phyloP scores from a whole-genome alignment of 30 jellyfish, hydroid and myxozoan species.

The Cassiopea andromeda region DNA sequence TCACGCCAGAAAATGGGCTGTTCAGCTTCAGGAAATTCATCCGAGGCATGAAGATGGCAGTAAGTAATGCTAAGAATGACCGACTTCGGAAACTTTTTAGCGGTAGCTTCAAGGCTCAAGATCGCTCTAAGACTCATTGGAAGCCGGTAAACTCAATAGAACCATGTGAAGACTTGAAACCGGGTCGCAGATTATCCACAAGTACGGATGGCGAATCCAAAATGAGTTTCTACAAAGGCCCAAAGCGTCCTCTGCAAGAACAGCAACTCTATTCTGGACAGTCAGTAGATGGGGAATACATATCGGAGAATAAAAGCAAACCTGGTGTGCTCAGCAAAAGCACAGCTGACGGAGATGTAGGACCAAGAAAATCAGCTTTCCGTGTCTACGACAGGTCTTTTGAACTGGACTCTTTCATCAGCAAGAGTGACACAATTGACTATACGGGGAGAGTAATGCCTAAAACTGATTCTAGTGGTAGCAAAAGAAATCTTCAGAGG shows the following conservation, averaged over 20 bases:
- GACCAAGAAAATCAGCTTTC: not conserved
- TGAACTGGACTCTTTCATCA: constrained; percentile 37
- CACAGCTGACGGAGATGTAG: not conserved
- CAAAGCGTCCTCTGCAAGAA: not conserved
- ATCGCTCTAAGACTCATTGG: constrained; percentile 23
- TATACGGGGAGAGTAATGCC: not conserved
- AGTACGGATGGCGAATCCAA: not conserved
- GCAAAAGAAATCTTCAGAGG: not conserved
- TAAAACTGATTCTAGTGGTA: not conserved
- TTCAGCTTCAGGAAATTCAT: constrained; percentile 27
- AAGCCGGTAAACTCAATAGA: not conserved
- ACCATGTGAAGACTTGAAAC: not conserved
- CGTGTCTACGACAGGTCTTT: not conserved
- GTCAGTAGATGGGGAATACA: not conserved
- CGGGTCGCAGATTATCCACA: not conserved
- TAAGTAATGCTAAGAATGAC: constrained; percentile 40
- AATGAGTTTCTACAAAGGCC: not conserved
- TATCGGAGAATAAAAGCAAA: not conserved
- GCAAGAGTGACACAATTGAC: constrained; percentile 43
- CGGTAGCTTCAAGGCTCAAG: constrained; percentile 6
- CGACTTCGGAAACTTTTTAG: constrained; percentile 20
- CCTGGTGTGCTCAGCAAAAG: not conserved
- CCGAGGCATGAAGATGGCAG: constrained; percentile 68
- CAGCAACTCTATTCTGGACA: not conserved
- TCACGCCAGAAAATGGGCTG: constrained; percentile 45